These are phyloP conservation scores for Nesidiocoris tenuis DNA, from an alignment of 2,888 invertebrate genomes.

Conservation along the genomic window DNA sequence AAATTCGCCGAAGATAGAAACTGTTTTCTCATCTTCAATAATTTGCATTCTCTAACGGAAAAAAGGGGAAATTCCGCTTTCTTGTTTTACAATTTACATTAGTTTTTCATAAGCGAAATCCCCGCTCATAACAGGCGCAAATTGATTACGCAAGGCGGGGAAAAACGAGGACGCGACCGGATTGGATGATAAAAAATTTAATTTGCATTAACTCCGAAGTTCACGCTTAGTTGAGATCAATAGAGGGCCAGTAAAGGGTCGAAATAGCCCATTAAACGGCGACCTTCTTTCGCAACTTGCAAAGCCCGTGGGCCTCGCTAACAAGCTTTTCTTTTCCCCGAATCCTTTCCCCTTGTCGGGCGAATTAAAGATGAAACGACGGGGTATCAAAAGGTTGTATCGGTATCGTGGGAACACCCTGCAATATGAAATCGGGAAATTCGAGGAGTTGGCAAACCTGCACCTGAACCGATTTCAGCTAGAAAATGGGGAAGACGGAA, in stretches of 20 bases:
- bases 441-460: too few relatives aligned
- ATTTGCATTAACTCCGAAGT: background rate
- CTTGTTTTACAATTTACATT: too few relatives aligned
- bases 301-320: background rate
- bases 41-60: too few relatives aligned
- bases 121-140: background rate
- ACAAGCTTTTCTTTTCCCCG: background rate
- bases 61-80: too few relatives aligned
- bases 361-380: background rate
- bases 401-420: too few relatives aligned
- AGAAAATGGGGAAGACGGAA: too few relatives aligned
- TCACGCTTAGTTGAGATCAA: background rate
- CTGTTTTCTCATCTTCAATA: too few relatives aligned
- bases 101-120: too few relatives aligned
- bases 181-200: background rate
- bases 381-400: too few relatives aligned
- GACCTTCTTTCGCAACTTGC: background rate
- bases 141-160: background rate
- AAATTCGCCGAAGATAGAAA: too few relatives aligned
- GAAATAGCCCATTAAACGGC: background rate
- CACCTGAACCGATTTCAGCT: too few relatives aligned
- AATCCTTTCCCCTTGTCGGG: background rate
- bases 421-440: too few relatives aligned
- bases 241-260: background rate
- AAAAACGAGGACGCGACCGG: background rate